Evolutionary conservation across 2,113 vertebrate genomes (phyloP).

Genomic region (Manacus vitellinus): DNA sequence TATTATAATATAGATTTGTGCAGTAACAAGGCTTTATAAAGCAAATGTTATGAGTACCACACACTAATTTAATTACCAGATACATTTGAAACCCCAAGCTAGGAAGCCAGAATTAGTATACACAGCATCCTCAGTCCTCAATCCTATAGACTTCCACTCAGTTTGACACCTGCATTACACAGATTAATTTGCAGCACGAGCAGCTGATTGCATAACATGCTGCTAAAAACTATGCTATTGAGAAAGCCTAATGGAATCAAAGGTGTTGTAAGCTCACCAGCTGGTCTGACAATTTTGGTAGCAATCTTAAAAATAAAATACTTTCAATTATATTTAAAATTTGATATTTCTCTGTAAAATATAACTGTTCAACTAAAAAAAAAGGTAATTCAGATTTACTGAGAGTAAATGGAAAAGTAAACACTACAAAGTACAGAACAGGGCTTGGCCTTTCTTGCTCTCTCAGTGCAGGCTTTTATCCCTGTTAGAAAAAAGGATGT

Average conservation of each 20-base stretch:
- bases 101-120: not conserved
- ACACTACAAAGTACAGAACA: not conserved
- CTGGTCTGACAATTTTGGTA: not conserved
- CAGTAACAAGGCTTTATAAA: not conserved
- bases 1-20: not conserved
- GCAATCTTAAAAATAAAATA: not conserved
- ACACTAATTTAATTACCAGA: not conserved
- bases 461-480: not conserved
- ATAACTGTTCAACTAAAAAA: not conserved
- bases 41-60: not conserved
- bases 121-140: not conserved
- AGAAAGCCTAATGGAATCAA: not conserved
- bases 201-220: not conserved
- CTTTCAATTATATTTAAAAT: not conserved
- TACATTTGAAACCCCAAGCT: not conserved
- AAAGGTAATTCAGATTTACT: not conserved
- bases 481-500: not conserved
- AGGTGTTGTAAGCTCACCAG: not conserved
- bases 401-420: not conserved
- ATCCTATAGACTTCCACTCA: not conserved
- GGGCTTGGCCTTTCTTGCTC: not conserved
- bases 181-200: not conserved
- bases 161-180: not conserved
- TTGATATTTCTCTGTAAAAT: not conserved
- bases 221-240: not conserved